phyloP scores from a whole-genome alignment of 1,140 invertebrate genomes.

The Formica exsecta region DNA sequence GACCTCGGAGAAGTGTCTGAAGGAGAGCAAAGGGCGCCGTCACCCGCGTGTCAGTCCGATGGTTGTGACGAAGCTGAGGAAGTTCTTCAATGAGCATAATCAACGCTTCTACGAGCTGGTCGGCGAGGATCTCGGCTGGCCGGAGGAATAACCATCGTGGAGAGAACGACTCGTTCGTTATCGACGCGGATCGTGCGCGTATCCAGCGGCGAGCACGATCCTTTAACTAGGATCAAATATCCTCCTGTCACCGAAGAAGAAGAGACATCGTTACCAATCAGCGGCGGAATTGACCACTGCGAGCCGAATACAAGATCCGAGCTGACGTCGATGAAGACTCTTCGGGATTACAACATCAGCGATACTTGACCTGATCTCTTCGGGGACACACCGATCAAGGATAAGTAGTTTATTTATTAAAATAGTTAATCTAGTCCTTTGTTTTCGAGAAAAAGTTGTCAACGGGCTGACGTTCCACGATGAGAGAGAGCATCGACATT shows the following conservation, averaged over 20 bases:
- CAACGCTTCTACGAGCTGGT: conserved; percentile 97
- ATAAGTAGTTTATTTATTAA: conserved; percentile 43
- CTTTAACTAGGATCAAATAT: conserved; percentile 3
- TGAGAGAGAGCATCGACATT: background rate
- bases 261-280: background rate
- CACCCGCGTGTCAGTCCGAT: conserved; percentile 95
- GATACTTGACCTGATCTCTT: conserved; percentile 9
- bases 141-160: conserved; percentile 89
- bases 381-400: background rate
- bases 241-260: background rate
- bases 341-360: conserved; percentile 2
- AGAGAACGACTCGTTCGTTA: conserved; percentile 28
- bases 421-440: background rate
- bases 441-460: background rate
- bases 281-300: background rate
- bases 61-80: conserved; percentile 94
- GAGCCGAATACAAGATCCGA: background rate
- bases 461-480: background rate
- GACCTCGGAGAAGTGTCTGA: conserved; percentile 95
- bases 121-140: conserved; percentile 96
- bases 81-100: conserved; percentile 98
- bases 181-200: conserved; percentile 21
- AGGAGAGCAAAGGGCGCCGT: conserved; percentile 97
- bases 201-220: conserved; percentile 17
- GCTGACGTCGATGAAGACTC: background rate